Percentiles rank a stretch among this genome's conserved stretches.
phyloP scores from a whole-genome alignment of 2,797 vertebrate genomes.

The Hyperoplus immaculatus region DNA sequence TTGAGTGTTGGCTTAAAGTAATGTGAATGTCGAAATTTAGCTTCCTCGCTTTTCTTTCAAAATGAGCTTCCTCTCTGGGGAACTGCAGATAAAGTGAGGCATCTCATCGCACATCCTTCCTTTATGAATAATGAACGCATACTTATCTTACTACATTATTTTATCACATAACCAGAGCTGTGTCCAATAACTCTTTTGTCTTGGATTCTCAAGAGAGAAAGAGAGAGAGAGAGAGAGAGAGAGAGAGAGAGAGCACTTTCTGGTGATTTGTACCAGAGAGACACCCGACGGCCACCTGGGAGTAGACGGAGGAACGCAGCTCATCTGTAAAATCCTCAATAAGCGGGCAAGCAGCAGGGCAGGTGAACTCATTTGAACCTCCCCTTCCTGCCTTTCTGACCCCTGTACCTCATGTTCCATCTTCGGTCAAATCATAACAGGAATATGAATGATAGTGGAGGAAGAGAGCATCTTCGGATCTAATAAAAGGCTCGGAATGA shows the following conservation, averaged over 20 bases:
- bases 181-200: neutral
- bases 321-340: constrained; percentile 33
- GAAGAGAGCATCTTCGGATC: neutral
- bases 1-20: neutral
- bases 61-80: neutral
- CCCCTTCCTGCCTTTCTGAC: neutral
- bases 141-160: neutral
- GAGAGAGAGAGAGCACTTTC: neutral
- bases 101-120: neutral
- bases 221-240: too few relatives aligned
- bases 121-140: constrained; percentile 9
- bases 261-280: neutral
- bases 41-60: neutral
- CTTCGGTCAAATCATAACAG: constrained; percentile 21
- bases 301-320: constrained; percentile 2
- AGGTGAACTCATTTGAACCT: constrained; percentile 35
- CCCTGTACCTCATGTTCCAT: constrained; percentile 15
- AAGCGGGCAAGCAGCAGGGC: constrained; percentile 36
- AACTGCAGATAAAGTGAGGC: constrained; percentile 6
- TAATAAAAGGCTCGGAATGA: constrained; percentile 3
- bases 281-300: constrained; percentile 6
- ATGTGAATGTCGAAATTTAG: too few relatives aligned
- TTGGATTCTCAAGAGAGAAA: neutral
- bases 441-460: neutral
- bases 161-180: neutral